Base-by-base conservation (phyloP, 2,888 invertebrate genomes). In the Choristoneura rosaceana region DNA sequence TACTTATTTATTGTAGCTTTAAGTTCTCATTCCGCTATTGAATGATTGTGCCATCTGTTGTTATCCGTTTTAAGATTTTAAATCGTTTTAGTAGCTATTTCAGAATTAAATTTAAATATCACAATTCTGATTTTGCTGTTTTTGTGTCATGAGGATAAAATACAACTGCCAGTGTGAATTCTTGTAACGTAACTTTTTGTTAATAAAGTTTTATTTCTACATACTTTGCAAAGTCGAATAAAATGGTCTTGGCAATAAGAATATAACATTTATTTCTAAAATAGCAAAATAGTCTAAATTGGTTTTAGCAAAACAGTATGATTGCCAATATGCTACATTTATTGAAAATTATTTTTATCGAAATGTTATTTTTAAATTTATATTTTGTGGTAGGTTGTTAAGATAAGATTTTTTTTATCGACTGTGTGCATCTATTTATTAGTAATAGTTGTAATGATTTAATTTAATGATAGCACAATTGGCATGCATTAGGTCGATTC, bases 11-110 rank as follows among this genome's bases (percentile, higher is more conserved):
- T 69, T 73, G 25, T 73, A 63, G 64, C 34, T 68, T 50, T 34
- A 68, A 63, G 59, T 58, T 41, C 25, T 73, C 64, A 69, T 68
- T 71, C 71, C 67, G 58, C 73, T 71, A 52, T 75, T 77, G 77
- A 78, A 81, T 76, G 77, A 78, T 73, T 76, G 85, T 85, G 85
- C 86, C 84, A 84, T 84, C 66, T 64, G 73, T 82, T 80, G 70
- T 77, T 79, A 77, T 74, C 38, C 58, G 58, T 71, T 50, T 58
- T 43, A n/a, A 12, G 15, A 38, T 60, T 70, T 70, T 60, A 67
- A 61, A 1, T 70, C n/a, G 55, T n/a, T 66, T 61, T 60, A 66
- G 5, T 2, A 10, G 4, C 61, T 62, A 41, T 55, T 63, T 62
- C 17, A 66, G 34, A 60, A 50, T 70, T 60, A 65, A 34, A 63